Base-by-base conservation (phyloP, 2,888 invertebrate species). In the Chrysina gloriosa region DNA sequence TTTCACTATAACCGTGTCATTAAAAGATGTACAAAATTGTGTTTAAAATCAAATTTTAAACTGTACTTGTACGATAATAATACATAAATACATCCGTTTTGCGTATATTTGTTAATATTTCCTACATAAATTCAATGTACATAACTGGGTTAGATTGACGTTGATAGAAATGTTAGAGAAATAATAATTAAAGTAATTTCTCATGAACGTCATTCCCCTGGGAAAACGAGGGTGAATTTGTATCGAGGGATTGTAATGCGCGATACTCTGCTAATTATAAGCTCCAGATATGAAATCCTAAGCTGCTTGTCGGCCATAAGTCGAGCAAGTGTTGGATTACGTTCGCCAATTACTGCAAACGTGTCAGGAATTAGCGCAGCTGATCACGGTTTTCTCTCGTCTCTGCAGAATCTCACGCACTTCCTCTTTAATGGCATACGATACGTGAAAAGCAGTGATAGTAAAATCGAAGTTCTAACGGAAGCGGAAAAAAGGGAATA, bases 291-390 rank as follows among this genome's bases (percentile, higher is more conserved):
- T 78, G 80, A 79, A 81, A 80, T 80, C 77, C 79, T 81, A 81
- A 82, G 81, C 82, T 78, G 79, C 80, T 80, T 82, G 76, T 77
- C 76, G 75, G 73, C 73, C 73, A 71, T 70, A 74, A 77, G 77
- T 74, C 75, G 78, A 70, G 74, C 77, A 77, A 79, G 81, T 79
- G 81, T 80, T 78, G 80, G 81, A 80, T 82, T 81, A 81, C 82
- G 75, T 75, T 74, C 77, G 80, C 80, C 82, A 82, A 82, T 82
- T 82, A 81, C 79, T 73, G 75, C 75, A 78, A 79, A 77, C 77
- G 79, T 80, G 80, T 75, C 78, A 76, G 78, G 79, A 79, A 79
- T 79, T 79, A 79, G 74, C 77, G 54, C 58, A 61, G 45, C 58
- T 61, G 58, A 61, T 61, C 58, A 61, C 27, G 58, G 42, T 42